Base-by-base conservation (phyloP, 1,140 invertebrate genomes). In the Papilio polytes region DNA sequence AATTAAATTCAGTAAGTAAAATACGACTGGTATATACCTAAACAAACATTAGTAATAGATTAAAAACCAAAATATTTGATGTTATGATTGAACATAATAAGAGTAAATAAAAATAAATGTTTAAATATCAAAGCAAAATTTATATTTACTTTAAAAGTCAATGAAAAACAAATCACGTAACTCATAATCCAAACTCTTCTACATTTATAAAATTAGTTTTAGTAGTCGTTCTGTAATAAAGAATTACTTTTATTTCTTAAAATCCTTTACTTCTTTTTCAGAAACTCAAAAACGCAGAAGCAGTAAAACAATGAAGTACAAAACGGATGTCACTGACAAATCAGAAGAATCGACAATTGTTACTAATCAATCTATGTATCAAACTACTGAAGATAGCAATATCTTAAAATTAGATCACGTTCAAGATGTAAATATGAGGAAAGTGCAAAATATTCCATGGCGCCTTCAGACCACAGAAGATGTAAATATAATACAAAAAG, bases 301-400 rank as follows among this genome's bases (percentile, higher is more conserved):
- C 36, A 85, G 84, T 44, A 91, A 90, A 80, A 86, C 80, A 44
- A 86, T 87, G 74, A 63, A 87, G 59, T 84, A 91, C 26, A 89
- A 89, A 81, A 88, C 85, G 2, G 89, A 88, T 73, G 48, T 84
- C 7, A 78, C n/a, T 36, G 63, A 74, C 7, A 82, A 74, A 56
- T n/a, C 66, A 51, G 80, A 88, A 80, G 83, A 87, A 31, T 31
- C 70, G 13, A 82, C 86, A 53, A 82, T 78, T 66, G 83, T 79
- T 10, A 84, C 73, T 20, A 89, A 73, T 82, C 90, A 79, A 81
- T 56, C 88, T 20, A 59, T 83, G 72, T 90, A 89, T 83, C 86
- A 92, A 85, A 83, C 86, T 15, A 92, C 92, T 12, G 93, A 94
- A 85, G 91, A 94, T 73, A 86, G 81, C 22, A 94, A 90, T 82